phyloP scores from a whole-genome alignment of 2,113 vertebrate genomes.

The Tachysurus vachellii region DNA sequence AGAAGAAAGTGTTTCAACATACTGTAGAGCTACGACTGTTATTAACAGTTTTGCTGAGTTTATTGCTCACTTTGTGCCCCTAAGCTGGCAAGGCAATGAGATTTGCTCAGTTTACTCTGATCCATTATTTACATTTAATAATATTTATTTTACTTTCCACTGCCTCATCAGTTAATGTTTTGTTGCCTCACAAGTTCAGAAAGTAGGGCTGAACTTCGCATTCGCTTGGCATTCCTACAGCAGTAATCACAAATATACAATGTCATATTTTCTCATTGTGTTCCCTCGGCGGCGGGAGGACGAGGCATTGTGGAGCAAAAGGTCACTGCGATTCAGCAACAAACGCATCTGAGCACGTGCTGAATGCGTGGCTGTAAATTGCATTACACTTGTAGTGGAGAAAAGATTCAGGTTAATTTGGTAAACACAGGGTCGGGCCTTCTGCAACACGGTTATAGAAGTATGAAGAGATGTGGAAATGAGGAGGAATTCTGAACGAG shows the following conservation, averaged over 20 bases:
- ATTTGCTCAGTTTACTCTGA: not conserved
- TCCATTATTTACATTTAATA: not conserved
- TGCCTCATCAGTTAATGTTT: not conserved
- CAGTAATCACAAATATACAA: slow-evolving; percentile 46
- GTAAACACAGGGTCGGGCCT: slow-evolving; percentile 95
- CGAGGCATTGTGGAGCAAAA: slow-evolving; percentile 76
- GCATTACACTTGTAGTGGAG: slow-evolving; percentile 94
- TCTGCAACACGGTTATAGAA: slow-evolving; percentile 86
- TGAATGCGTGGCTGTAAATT: slow-evolving; percentile 86
- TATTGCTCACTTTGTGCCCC: not conserved
- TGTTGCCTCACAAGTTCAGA: not conserved
- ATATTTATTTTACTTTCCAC: slow-evolving; percentile 15
- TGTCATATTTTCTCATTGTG: slow-evolving; percentile 35
- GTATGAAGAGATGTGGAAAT: slow-evolving; percentile 86
- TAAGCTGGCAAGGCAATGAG: not conserved
- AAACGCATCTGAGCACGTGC: slow-evolving; percentile 82
- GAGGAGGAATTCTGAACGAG: slow-evolving; percentile 76
- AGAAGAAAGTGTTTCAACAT: not conserved
- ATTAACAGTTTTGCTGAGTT: not conserved
- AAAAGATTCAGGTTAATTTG: slow-evolving; percentile 99
- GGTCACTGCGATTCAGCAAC: slow-evolving; percentile 87
- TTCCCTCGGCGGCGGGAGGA: slow-evolving; percentile 49
- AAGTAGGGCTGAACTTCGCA: slow-evolving; percentile 14
- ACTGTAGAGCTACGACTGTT: too few relatives aligned
- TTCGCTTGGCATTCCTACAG: slow-evolving; percentile 19